Evolutionary conservation across 2,113 vertebrate species (phyloP), one percentile per base, ranked within the genome.

Genomic region (Callionymus lyra): DNA sequence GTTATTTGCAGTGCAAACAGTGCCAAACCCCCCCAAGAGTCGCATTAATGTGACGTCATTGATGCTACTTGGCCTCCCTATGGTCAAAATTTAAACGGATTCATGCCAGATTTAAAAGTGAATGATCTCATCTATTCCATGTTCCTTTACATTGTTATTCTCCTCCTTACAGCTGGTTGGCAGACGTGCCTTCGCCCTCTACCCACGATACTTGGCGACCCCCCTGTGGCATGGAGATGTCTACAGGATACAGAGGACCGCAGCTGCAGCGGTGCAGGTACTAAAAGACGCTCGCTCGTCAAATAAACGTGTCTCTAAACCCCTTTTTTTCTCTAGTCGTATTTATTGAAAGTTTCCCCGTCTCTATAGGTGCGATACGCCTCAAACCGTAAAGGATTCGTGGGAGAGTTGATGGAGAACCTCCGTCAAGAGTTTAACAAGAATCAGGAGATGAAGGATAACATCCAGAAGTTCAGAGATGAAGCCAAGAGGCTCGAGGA

Each of bases 371-470:
- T 82, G 11, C 80, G 82, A 37, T 74, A 73, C 65, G 39, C 73
- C 9, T 87, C 84, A 0, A 68, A 68, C 1, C 61, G 74, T 19
- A 94, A 91, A 51, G 88, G 94, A 6, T 98, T 98, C 44, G 78
- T 98, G 2, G 90, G 91, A 0, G 93, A 91, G 9, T 90, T 98
- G 35, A 58, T 98, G 49, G 90, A 97, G 44, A 91, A 83, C 53
- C 83, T 98, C 55, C 96, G 91, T 13, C 93, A 97, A 74, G 95
- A 98, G 35, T 65, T 98, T 10, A 81, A 79, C 6, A 96, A 94
- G 66, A 94, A 94, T 79, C 91, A 94, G 42, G 92, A 98, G 74
- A 97, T 98, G 93, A 94, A 90, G 53, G 93, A 98, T 17, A 97
- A 85, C 57, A 94, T 98, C 1, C 88, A 92, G 56, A 97, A 91